Percentiles rank a stretch among this genome's conserved stretches.
These are phyloP conservation scores for Myrmophylax atrothorax DNA, from an alignment of 2,113 vertebrate species.

Conservation along the genomic window DNA sequence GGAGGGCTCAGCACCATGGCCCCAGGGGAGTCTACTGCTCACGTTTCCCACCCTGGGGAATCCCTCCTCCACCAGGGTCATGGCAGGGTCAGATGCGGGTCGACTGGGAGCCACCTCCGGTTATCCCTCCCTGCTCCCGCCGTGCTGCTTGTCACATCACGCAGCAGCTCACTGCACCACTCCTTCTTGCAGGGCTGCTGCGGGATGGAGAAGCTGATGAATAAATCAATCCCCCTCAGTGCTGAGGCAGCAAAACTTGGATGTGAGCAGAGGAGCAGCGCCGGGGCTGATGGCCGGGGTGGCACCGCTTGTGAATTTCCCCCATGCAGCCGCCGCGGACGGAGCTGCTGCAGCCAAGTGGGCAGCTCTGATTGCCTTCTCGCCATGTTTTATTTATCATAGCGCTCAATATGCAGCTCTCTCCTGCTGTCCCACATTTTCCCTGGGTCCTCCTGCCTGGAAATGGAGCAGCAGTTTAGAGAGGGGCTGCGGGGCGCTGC, in stretches of 20 bases:
- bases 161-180: slow-evolving; percentile 12
- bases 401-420: background rate
- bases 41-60: background rate
- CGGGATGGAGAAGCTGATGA: slow-evolving; percentile 44
- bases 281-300: background rate
- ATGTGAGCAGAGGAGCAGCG: background rate
- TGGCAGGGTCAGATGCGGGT: background rate
- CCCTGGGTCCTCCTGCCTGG: background rate
- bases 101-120: background rate
- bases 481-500: background rate
- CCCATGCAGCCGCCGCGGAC: background rate
- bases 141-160: background rate
- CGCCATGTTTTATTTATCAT: slow-evolving; percentile 60
- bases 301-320: slow-evolving; percentile 3
- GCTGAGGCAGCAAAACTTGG: slow-evolving; percentile 59
- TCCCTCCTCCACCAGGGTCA: background rate
- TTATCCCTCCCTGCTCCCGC: background rate
- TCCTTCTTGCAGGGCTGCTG: slow-evolving; percentile 27
- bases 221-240: slow-evolving; percentile 50
- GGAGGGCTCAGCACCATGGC: background rate
- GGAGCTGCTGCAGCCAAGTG: slow-evolving; percentile 33
- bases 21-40: background rate
- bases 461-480: slow-evolving; percentile 14
- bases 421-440: slow-evolving; percentile 22
- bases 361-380: slow-evolving; percentile 48